Percentiles rank a stretch among this genome's conserved stretches.
phyloP scores from a whole-genome alignment of 2,888 invertebrate species.

The Pandemis cinnamomeana region DNA sequence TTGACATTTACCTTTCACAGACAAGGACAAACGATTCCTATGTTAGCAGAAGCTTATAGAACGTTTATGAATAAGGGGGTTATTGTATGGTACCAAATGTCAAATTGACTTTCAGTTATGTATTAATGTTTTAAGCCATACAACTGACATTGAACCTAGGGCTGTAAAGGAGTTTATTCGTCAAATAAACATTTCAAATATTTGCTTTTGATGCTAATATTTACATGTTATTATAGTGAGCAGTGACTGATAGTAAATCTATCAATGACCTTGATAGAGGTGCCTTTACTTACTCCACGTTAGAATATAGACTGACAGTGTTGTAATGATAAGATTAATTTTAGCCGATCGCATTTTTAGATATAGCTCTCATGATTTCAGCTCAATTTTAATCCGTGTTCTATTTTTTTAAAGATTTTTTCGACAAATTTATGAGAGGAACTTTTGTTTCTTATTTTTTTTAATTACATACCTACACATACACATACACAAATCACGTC shows the following conservation, averaged over 20 bases:
- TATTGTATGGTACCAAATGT: too few species aligned
- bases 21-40: too few species aligned
- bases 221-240: constrained; percentile 1
- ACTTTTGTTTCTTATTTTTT: too few species aligned
- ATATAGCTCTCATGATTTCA: constrained; percentile 8
- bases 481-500: too few species aligned
- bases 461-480: too few species aligned
- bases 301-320: constrained; percentile 18
- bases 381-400: not conserved
- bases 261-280: constrained; percentile 34
- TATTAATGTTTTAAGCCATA: too few species aligned
- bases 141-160: too few species aligned
- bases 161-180: too few species aligned
- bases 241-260: constrained; percentile 16
- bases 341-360: not conserved
- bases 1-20: too few species aligned
- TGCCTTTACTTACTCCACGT: constrained; percentile 23
- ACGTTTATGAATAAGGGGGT: too few species aligned
- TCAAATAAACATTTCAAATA: not conserved
- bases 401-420: not conserved
- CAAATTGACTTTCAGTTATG: too few species aligned
- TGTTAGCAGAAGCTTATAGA: too few species aligned
- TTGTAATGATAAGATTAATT: constrained; percentile 25
- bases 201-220: constrained; percentile 31
- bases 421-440: not conserved